Evolutionary conservation across 2,888 invertebrate genomes (phyloP).

Genomic region (Lycaena phlaeas): DNA sequence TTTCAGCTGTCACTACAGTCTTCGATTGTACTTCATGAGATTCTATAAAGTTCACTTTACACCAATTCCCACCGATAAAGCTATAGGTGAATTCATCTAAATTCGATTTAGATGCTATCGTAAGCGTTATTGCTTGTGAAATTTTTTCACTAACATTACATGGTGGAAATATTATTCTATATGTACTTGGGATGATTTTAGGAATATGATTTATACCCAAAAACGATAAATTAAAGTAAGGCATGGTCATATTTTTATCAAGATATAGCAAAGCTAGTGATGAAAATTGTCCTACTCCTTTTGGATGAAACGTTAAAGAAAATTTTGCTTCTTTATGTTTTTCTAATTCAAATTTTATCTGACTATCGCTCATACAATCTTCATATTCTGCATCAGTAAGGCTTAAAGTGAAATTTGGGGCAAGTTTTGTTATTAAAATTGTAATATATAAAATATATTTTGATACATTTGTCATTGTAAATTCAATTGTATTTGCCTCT

Average conservation of each 20-base stretch:
- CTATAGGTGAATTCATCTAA: slow-evolving; percentile 30
- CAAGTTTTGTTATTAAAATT: slow-evolving; percentile 42
- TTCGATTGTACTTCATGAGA: not conserved
- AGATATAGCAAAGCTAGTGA: slow-evolving; percentile 48
- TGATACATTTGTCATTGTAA: slow-evolving; percentile 54
- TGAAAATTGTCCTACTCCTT: slow-evolving; percentile 44
- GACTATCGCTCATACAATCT: slow-evolving; percentile 32
- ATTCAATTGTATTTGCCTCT: slow-evolving; percentile 32
- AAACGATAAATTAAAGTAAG: slow-evolving; percentile 57
- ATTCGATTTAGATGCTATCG: slow-evolving; percentile 28
- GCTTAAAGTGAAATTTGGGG: slow-evolving; percentile 44
- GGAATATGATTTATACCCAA: slow-evolving; percentile 40
- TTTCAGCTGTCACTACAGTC: slow-evolving; percentile 24
- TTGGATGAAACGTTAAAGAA: slow-evolving; percentile 47
- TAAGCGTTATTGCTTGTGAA: slow-evolving; percentile 28
- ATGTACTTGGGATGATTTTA: slow-evolving; percentile 36
- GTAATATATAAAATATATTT: slow-evolving; percentile 45
- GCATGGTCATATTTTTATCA: slow-evolving; percentile 46
- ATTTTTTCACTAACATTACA: slow-evolving; percentile 38
- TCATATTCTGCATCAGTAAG: slow-evolving; percentile 31
- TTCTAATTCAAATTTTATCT: slow-evolving; percentile 48
- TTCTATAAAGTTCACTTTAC: not conserved
- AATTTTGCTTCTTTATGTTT: slow-evolving; percentile 29
- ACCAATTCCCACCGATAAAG: not conserved
- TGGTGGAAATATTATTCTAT: slow-evolving; percentile 50